Evolutionary conservation across 2,113 vertebrate species (phyloP).

Genomic region (Sander lucioperca): DNA sequence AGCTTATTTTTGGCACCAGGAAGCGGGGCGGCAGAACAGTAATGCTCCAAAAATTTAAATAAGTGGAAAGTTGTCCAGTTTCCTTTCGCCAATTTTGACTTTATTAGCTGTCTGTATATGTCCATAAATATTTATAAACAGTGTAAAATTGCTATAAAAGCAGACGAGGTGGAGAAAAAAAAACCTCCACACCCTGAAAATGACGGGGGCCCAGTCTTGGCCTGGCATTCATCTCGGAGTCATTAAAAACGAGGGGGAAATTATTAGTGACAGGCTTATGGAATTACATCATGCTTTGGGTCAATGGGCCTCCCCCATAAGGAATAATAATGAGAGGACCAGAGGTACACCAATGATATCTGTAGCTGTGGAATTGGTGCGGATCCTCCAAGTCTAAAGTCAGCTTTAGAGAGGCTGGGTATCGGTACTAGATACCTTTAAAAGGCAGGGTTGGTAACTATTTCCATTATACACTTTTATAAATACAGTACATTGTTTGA

Average conservation of each 20-base stretch:
- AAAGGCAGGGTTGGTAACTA: too few relatives aligned
- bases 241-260: conserved; percentile 83
- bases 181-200: conserved; percentile 64
- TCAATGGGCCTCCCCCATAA: conserved; percentile 77
- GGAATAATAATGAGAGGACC: conserved; percentile 52
- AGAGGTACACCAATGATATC: conserved; percentile 19
- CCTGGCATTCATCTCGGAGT: conserved; percentile 79
- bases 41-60: conserved; percentile 65
- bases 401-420: neutral
- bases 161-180: conserved; percentile 32
- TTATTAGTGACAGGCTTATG: conserved; percentile 84
- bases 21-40: conserved; percentile 39
- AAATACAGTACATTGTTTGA: too few relatives aligned
- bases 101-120: conserved; percentile 72
- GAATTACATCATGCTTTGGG: conserved; percentile 81
- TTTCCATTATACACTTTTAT: too few relatives aligned
- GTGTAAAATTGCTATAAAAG: conserved; percentile 68
- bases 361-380: conserved; percentile 2
- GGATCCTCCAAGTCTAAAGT: neutral
- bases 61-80: conserved; percentile 57
- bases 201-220: conserved; percentile 62
- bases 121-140: conserved; percentile 79
- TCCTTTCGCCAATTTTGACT: conserved; percentile 46
- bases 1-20: conserved; percentile 59
- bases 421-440: too few relatives aligned